Conservation (phyloP, 2,888 invertebrate genomes). For the Crematogaster levior region DNA sequence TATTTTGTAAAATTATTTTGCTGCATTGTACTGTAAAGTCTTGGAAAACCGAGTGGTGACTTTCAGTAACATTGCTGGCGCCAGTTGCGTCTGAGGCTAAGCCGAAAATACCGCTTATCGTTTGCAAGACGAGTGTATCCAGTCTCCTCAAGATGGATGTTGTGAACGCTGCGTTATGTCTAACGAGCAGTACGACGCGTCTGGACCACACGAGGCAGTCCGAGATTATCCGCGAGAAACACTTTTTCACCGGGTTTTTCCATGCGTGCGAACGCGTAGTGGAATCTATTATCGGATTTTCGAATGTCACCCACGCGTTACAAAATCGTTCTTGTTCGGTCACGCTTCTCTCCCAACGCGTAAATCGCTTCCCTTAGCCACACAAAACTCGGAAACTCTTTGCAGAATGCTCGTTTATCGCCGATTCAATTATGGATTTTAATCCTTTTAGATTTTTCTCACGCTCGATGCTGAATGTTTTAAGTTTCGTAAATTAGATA, state of each 20-base stretch:
- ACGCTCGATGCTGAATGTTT: not conserved
- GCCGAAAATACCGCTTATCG: slow-evolving; percentile 9
- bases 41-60: not conserved
- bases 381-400: slow-evolving; percentile 41
- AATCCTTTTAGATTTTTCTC: not conserved
- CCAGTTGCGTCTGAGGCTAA: not conserved
- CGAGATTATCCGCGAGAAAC: not conserved
- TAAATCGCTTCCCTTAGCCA: slow-evolving; percentile 64
- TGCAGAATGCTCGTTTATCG: slow-evolving; percentile 28
- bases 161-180: not conserved
- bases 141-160: slow-evolving; percentile 2
- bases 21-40: not conserved
- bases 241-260: slow-evolving; percentile 3
- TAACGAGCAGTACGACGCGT: not conserved
- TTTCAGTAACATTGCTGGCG: not conserved
- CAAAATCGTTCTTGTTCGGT: slow-evolving; percentile 59
- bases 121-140: not conserved
- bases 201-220: not conserved
- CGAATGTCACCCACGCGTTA: slow-evolving; percentile 26
- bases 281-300: slow-evolving; percentile 61
- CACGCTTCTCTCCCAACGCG: slow-evolving; percentile 60
- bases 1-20: not conserved
- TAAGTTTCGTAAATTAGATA: slow-evolving; percentile 6
- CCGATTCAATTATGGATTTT: slow-evolving; percentile 19
- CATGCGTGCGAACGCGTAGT: not conserved